Evolutionary conservation across 2,113 vertebrate species (phyloP).

Genomic region (Desmodus rotundus): DNA sequence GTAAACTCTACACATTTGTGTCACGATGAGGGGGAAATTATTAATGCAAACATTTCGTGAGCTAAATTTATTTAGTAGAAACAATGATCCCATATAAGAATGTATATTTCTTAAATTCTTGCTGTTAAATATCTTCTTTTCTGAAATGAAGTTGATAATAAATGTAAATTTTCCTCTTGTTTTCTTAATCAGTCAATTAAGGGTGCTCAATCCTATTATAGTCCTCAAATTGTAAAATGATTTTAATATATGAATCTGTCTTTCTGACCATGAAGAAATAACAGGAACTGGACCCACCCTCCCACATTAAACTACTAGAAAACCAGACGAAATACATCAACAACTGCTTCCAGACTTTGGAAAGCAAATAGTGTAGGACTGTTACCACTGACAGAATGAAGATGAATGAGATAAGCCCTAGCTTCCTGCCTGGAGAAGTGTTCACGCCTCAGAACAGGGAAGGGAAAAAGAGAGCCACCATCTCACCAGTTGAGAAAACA

Average conservation of each 20-base stretch:
- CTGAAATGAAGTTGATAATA: background rate
- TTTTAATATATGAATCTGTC: background rate
- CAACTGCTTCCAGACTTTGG: background rate
- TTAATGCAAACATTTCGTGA: background rate
- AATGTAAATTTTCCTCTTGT: background rate
- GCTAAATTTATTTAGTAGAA: background rate
- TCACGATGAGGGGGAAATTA: background rate
- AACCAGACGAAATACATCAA: background rate
- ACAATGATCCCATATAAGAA: background rate
- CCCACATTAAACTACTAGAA: background rate
- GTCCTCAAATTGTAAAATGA: background rate
- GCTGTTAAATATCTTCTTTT: background rate
- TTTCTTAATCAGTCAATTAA: background rate
- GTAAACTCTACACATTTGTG: background rate
- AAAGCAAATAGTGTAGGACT: background rate
- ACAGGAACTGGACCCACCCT: background rate
- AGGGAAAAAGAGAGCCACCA: background rate
- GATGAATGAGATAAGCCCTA: background rate
- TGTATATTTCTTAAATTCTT: background rate
- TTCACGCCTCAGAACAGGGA: background rate
- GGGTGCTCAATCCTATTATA: background rate
- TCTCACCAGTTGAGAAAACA: background rate
- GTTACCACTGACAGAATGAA: background rate
- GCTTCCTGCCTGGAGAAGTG: background rate
- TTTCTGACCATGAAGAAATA: background rate